Percentiles rank a stretch among this genome's conserved stretches.
phyloP scores from a whole-genome alignment of 2,888 invertebrate genomes.

The Heliconius erato region DNA sequence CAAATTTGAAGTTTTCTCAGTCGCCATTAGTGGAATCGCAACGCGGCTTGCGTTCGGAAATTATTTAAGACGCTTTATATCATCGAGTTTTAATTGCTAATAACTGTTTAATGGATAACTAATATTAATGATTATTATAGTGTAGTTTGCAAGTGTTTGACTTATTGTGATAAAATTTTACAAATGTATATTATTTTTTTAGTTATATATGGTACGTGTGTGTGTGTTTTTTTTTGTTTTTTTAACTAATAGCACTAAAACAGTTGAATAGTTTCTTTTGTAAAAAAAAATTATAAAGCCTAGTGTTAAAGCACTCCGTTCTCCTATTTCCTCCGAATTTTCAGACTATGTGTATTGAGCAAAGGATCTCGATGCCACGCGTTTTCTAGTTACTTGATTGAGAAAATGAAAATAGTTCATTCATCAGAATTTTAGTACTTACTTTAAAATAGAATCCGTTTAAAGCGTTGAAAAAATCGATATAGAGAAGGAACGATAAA shows the following conservation, averaged over 20 bases:
- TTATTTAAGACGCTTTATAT: constrained; percentile 48
- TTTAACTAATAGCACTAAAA: no score
- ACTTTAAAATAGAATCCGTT: neutral
- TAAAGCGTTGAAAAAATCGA: constrained; percentile 2
- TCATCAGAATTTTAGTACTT: neutral
- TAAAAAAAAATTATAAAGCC: neutral
- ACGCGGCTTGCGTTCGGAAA: constrained; percentile 51
- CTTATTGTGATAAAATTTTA: neutral
- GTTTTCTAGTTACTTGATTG: no score
- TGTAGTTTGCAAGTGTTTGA: neutral
- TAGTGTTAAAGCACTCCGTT: neutral
- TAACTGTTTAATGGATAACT: constrained; percentile 8
- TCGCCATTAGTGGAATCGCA: constrained; percentile 59
- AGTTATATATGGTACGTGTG: no score
- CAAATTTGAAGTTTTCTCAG: constrained; percentile 71
- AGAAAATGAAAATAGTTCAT: neutral
- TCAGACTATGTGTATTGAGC: no score
- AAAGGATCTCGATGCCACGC: no score
- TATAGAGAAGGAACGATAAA: constrained; percentile 6
- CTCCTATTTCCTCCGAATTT: no score
- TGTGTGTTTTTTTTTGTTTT: no score
- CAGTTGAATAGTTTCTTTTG: no score
- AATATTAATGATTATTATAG: neutral
- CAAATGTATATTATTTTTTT: no score
- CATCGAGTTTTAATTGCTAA: constrained; percentile 48